Evolutionary conservation across 2,888 invertebrate species (phyloP).

Genomic region (Mystacides longicornis): DNA sequence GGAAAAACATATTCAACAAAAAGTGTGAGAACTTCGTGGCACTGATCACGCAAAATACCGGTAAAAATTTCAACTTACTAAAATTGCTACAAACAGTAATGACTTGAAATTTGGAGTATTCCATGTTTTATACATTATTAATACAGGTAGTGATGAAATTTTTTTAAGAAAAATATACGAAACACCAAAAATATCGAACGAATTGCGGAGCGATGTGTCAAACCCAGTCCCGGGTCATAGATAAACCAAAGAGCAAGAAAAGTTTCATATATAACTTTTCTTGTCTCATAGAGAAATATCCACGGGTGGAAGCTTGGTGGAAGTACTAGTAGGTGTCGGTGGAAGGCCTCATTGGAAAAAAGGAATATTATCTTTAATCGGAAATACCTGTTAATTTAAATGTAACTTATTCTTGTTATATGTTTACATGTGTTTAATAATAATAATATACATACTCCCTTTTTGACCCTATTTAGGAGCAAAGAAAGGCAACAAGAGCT

Average conservation of each 20-base stretch:
- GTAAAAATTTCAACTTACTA: conserved; percentile 10
- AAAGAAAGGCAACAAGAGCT: too few species aligned
- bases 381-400: too few species aligned
- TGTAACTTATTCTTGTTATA: too few species aligned
- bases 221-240: neutral
- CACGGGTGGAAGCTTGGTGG: too few species aligned
- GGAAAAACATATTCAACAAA: neutral
- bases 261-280: neutral
- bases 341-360: too few species aligned
- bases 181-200: conserved; percentile 8
- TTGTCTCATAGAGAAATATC: neutral
- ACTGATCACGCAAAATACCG: conserved; percentile 3
- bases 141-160: neutral
- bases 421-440: too few species aligned
- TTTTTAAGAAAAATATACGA: neutral
- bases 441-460: too few species aligned
- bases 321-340: too few species aligned
- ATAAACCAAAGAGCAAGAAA: neutral
- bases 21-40: conserved; percentile 8
- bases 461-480: too few species aligned
- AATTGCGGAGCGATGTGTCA: neutral
- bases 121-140: conserved; percentile 14
- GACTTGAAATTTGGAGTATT: conserved; percentile 12
- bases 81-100: conserved; percentile 13
- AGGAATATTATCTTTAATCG: too few species aligned